Evolutionary conservation across 2,888 invertebrate genomes (phyloP), one percentile per base, ranked within the genome.

Genomic region (Tinea pellionella): DNA sequence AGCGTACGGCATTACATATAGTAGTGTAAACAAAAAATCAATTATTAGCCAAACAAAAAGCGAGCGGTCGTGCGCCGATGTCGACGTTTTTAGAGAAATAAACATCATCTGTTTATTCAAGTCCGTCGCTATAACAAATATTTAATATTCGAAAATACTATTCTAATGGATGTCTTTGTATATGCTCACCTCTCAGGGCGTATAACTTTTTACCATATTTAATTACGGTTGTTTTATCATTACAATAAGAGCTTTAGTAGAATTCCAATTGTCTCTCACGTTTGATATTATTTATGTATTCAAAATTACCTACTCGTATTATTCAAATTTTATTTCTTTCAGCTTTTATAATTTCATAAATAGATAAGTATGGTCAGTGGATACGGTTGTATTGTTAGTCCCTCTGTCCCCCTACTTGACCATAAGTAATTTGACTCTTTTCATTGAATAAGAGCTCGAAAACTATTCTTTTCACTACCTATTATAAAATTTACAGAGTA

Each of bases 61-160:
- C 78, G 76, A 83, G 73, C 79, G 80, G 76, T 75, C 82, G 78
- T 76, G 74, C 71, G 81, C 76, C 80, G 80, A 75, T 78, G 84
- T 71, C 70, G 64, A 74, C 71, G 72, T 83, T 87, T 80, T 87
- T 82, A 86, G 84, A 82, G 84, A 79, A 81, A 86, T 83, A 87
- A 86, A 86, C 80, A 86, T 81, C 74, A 79, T 75, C 74, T 84
- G 83, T 86, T 80, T 84, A 76, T 78, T 72, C 69, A 84, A 80
- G 85, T 78, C 81, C 85, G 80, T 78, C 80, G 81, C 79, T 79
- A 84, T 75, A 76, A 79, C 73, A 73, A 87, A 87, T 87, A 86
- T 87, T 87, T 78, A 78, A 80, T 79, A 77, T 85, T 86, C 80
- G 84, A 87, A 87, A 86, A 86, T 81, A 82, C 83, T 81, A 82